Evolutionary conservation across 2,113 vertebrate species (phyloP), one percentile per base, ranked within the genome.

Genomic region (Propithecus coquereli): DNA sequence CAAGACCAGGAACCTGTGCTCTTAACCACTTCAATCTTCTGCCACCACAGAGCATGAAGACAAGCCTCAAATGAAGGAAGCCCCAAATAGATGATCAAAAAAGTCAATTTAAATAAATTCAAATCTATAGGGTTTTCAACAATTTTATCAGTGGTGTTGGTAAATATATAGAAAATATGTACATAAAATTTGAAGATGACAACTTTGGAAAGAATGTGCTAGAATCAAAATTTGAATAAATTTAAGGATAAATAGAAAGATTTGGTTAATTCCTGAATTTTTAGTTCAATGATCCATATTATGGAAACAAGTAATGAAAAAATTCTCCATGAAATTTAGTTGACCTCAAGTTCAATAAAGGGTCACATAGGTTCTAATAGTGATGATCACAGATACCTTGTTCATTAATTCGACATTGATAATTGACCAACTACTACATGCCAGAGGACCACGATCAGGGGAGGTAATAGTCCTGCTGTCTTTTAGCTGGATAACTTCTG

Each of bases 161-260:
- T 30, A 92, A n/a, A 6, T 45, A 76, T 14, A 43, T 34, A 79
- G 45, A 65, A 89, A 85, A 85, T 2, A 80, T n/a, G 10, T 25
- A 3, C 34, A 52, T 54, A 30, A 76, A 59, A 91, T 59, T 88
- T 57, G 25, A 37, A 65, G 27, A 50, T n/a, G 14, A 65, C 1
- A 45, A 80, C 73, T 84, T 81, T 40, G 11, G 25, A 93, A 93
- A 27, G 30, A 70, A 74, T 50, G 37, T 88, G 65, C 7, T 37
- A 68, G 50, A 66, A 84, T 54, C 82, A 88, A 87, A 95, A 93
- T 68, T 54, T 25, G 89, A 84, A 54, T 90, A 50, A 70, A 92
- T 71, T 61, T 76, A 87, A 93, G 8, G 52, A 70, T 37, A 4
- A 40, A 59, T 30, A 90, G 16, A 76, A 82, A 50, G 59, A 80